Base-by-base conservation (phyloP, 1,140 invertebrate species). In the Drosophila lacertosa region DNA sequence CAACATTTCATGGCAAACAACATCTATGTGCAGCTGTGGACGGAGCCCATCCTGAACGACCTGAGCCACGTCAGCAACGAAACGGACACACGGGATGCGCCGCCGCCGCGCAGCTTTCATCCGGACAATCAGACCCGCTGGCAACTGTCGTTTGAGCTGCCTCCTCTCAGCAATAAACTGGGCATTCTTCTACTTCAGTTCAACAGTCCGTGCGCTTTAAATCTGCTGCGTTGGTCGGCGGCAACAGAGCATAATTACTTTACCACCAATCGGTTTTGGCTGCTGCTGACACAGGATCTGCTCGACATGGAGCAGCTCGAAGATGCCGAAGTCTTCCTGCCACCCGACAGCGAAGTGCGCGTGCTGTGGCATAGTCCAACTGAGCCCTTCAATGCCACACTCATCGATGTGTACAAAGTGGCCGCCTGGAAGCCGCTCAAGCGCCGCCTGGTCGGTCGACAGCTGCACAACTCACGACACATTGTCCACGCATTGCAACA, bases 251-350 rank as follows among this genome's bases (percentile, higher is more conserved):
- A 89, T 22, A 91, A 90, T 58, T 91, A 83, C 64, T 90, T 91
- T 18, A 90, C 89, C 9, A 90, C 82, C 9, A 86, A 90, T 73
- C 79, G 83, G 0, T 91, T 77, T 73, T 91, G 89, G 89, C 26
- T 91, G 45, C 65, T 91, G 7, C 66, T 86, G 0, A 79, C 71
- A 0, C 50, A 63, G 6, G 39, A 86, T 51, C 10, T 11, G 4
- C 5, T 47, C 3, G 70, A 89, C 37, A 37, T 89, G 3, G 47
- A 75, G 0, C 16, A 76, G 9, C 74, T 90, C 1, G 78, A 82
- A 9, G 86, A 84, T 59, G 11, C 45, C 0, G 86, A 89, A 9
- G 89, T 91, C 51, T 91, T 91, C 10, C 55, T 90, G 29, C 86
- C 89, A 2, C 89, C 89, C 9, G 89, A 91, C 15, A 74, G 82